Base-by-base conservation (phyloP, 2,113 vertebrate genomes). In the Clarias gariepinus region DNA sequence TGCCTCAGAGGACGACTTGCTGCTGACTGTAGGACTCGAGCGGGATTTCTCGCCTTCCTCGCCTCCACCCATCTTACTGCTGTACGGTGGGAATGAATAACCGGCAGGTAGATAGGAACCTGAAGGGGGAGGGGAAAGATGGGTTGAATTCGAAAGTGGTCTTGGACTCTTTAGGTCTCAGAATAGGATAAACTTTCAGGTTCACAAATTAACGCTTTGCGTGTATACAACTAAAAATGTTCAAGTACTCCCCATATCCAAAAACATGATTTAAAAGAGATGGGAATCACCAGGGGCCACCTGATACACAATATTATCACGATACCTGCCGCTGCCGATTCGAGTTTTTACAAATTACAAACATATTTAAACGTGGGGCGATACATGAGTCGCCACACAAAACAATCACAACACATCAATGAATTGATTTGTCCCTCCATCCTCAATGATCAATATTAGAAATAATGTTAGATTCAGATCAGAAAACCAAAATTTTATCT, bases 51-150 rank as follows among this genome's bases (percentile, higher is more conserved):
- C 98, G 0, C 95, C 93, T 73, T 99, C 98, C 0, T 99, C 98
- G 0, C 95, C 95, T 82, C 96, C 93, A 0, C 95, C 95, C 0
- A 98, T 96, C 92, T 99, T 99, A 92, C 95, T 95, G 86, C 96
- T 97, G 0, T 99, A 99, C 0, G 98, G 97, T 23, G 98, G 98
- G 93, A 99, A 99, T 0, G 98, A 97, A 87, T 99, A 99, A 91
- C 97, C 97, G 92, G 97, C 97, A 66, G 98, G 96, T 81, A 99
- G 93, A 90, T 99, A 99, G 15, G 98, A 97, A 77, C 97, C 98
- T 99, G 92, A 47, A 33, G 30, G 69, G 53, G 25, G 30, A 89
- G 18, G 64, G 4, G 5, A 23, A 25, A 18, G n/a, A 57, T 78
- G 71, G 71, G 57, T 36, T 19, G 19, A 19, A 12, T 60, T 60